Evolutionary conservation across 2,113 vertebrate species (phyloP), one percentile per base, ranked within the genome.

Genomic region (Grantiella picta): DNA sequence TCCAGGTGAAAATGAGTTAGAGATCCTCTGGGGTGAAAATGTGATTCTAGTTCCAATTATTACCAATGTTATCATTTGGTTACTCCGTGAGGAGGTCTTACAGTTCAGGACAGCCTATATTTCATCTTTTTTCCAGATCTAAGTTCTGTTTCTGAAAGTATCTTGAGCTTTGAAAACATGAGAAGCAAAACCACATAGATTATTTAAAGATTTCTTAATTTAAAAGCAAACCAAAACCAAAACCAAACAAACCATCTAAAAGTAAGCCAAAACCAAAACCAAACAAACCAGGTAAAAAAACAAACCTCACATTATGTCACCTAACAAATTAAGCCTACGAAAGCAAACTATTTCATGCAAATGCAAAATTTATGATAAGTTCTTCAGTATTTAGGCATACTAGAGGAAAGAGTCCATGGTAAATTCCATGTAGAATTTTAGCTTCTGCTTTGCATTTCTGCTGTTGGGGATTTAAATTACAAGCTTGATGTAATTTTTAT

Each of bases 31-130:
- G 77, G 57, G 79, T 91, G 47, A 82, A 95, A 91, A 82, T 65
- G 40, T 38, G n/a, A 82, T 89, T 86, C 82, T 68, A 57, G 42
- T 94, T 89, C 75, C 80, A 89, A 18, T 84, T 94, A 69, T 72
- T 94, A 85, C 45, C 79, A 57, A 65, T 79, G 21, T 50, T 92
- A 91, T 86, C 7, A 84, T 52, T 90, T 91, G 21, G 77, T 85
- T 91, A 53, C 25, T 70, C 35, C 42, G 54, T 4, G 1, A 71
- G 36, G 40, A 86, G 18, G 25, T 69, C 45, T 75, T 78, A 52
- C 28, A 42, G 33, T 82, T 86, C 53, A 76, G 54, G 64, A 79
- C 12, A 79, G 60, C 23, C 45, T 76, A 25, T 56, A 56, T 75
- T 89, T 92, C 10, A 11, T 45, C 60, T 63, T 79, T 64, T 81